These are phyloP conservation scores for Teleiodes luculella DNA, from an alignment of 2,888 invertebrate genomes.

Conservation along the genomic window DNA sequence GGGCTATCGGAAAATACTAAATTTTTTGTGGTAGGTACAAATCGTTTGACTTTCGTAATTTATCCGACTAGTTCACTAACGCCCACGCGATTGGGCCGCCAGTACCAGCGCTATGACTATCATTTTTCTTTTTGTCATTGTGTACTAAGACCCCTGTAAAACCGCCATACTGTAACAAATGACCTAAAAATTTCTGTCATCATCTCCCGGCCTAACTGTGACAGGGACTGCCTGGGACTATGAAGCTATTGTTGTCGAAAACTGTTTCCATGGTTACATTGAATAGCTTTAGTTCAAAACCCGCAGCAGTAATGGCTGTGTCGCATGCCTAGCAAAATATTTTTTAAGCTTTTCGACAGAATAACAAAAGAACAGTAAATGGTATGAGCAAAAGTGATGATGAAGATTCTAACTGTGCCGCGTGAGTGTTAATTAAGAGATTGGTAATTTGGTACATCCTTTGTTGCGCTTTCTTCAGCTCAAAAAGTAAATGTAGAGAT, in stretches of 20 bases:
- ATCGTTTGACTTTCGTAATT: no score
- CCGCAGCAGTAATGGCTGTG: constrained; percentile 30
- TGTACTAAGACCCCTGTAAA: no score
- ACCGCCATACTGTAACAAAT: no score
- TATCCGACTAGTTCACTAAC: no score
- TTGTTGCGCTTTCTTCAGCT: constrained; percentile 25
- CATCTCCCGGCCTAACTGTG: no score
- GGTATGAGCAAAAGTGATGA: constrained; percentile 26
- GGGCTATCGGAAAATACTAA: no score
- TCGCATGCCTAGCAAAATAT: not conserved
- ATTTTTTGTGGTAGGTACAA: no score
- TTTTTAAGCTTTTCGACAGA: not conserved
- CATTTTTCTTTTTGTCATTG: no score
- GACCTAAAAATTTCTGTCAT: no score
- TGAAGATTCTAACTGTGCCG: constrained; percentile 30
- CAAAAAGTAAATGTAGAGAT: constrained; percentile 11
- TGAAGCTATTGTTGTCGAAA: constrained; percentile 18
- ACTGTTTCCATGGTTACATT: constrained; percentile 64
- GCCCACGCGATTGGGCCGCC: no score
- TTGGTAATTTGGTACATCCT: constrained; percentile 14
- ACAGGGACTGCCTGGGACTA: no score
- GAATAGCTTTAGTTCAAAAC: constrained; percentile 68
- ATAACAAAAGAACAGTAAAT: not conserved
- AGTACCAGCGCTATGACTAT: no score
- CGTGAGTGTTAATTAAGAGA: constrained; percentile 18